A percentile compares a stretch with the other conserved stretches of the same genome.
Evolutionary conservation across 2,888 invertebrate species (phyloP).

Genomic region (Tipula helvola): DNA sequence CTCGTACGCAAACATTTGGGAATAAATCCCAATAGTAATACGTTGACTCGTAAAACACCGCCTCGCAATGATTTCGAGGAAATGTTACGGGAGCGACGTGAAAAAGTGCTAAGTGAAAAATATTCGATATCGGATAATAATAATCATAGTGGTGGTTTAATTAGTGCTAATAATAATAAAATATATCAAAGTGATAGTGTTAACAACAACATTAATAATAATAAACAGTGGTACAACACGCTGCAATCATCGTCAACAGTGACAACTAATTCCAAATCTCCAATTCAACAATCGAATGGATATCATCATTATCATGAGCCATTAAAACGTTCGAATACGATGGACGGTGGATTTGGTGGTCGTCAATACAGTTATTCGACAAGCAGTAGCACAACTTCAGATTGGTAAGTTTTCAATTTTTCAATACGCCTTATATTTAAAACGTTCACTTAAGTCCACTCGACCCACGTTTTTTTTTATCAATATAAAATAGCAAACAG

Average conservation of each 20-base stretch:
- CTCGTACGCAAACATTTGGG: conserved; percentile 62
- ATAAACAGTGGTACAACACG: conserved; percentile 12
- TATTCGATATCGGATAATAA: conserved; percentile 20
- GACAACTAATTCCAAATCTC: background rate
- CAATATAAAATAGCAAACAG: background rate
- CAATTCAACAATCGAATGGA: conserved; percentile 16
- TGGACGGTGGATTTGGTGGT: conserved; percentile 23
- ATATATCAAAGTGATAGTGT: background rate
- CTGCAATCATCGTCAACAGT: background rate
- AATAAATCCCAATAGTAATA: conserved; percentile 33
- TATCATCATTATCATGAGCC: conserved; percentile 22
- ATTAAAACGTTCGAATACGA: conserved; percentile 23
- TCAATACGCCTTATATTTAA: background rate
- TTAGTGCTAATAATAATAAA: conserved; percentile 11
- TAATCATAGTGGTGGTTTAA: conserved; percentile 14
- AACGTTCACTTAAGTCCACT: background rate
- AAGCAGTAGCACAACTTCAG: conserved; percentile 18
- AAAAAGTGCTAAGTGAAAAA: conserved; percentile 29
- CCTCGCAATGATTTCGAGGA: conserved; percentile 34
- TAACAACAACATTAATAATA: background rate
- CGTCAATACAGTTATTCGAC: conserved; percentile 12
- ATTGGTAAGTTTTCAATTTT: conserved; percentile 20
- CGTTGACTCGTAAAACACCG: conserved; percentile 26
- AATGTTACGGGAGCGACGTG: conserved; percentile 33
- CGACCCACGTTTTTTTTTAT: background rate